Evolutionary conservation across 2,888 invertebrate genomes (phyloP), one percentile per base, ranked within the genome.

Genomic region (Patella depressa): DNA sequence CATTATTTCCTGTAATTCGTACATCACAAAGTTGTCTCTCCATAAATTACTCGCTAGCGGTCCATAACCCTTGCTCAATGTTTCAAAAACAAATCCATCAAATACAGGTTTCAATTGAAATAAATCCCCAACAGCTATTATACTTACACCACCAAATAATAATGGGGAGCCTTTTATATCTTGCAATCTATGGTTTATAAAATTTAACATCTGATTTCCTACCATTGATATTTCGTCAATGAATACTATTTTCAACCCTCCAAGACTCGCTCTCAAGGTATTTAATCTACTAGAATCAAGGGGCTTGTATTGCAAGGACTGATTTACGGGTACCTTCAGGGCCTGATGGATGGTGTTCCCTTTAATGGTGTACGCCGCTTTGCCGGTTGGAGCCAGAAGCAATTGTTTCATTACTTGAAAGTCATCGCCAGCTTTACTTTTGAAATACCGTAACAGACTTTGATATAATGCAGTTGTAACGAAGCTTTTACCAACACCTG

Each of bases 211-310:
- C 15, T 45, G 45, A 24, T 19, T 65, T 15, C 83, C 82, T 53
- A 82, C 82, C 82, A 82, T 83, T 9, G 81, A 82, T 34, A 84
- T 79, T 77, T 84, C 84, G 79, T 84, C 82, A 24, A 81, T 80
- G n/a, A 83, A 71, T 17, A 83, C 54, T 53, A 80, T 69, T 73
- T 76, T 72, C 3, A 83, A n/a, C 45, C 77, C 57, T 19, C 71
- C 55, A 71, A 75, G 65, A 55, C 71, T 14, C 29, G 19, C 65
- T 29, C 29, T 53, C 53, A 72, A 34, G 1, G 79, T 80, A 65
- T 79, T 70, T 53, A 74, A 29, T 53, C 55, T 65, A 54, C 59
- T 55, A 15, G 55, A 29, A 3, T 74, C 17, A 24, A 81, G 74
- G 53, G 78, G 45, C 53, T 78, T 79, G 59, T 78, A 71, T 65